Evolutionary conservation across 2,797 vertebrate genomes (phyloP), one percentile per base, ranked within the genome.

Genomic region (Coregonus ussuriensis): DNA sequence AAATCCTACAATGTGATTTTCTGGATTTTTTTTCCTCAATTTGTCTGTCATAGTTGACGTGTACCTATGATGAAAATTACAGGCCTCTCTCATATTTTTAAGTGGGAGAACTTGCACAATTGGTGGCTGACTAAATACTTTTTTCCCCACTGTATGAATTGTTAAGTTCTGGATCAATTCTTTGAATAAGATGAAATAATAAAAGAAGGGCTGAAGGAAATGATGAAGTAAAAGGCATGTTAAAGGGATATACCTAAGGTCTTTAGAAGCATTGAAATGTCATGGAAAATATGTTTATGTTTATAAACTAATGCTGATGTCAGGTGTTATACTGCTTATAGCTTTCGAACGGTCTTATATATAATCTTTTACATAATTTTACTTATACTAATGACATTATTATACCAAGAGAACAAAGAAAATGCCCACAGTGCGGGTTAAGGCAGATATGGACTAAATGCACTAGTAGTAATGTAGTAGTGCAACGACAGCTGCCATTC

Each of bases 201-300:
- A 41, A 53, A 75, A 74, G 72, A 2, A 86, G 87, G 92, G 91
- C 91, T 93, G 93, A 97, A 77, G 85, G 86, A 89, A 90, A 90
- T 87, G 82, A 84, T 81, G 81, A 90, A 80, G 85, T 80, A 82
- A 90, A 80, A 73, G 83, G 9, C 41, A 47, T 47, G 41, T 47
- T 47, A 47, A 11, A 13, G 41, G 41, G 9, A 47, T 11, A 47
- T 47, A 47, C 41, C 11, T 3, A 47, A 13, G 71, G 77, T 71
- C 51, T n/a, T 75, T 78, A 71, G 53, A 76, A 82, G 66, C 77
- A 25, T 79, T 0, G 68, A 85, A 31, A 73, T 47, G 9, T 71
- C 76, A 79, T 73, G 37, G 77, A 84, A 62, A 86, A 82, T 33
- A 81, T 80, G 78, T 80, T 81, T 41, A 78, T 83, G 77, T 81